These are phyloP conservation scores for Lepetodrilus schrolli DNA, from an alignment of 2,888 invertebrate genomes.

Conservation along the genomic window DNA sequence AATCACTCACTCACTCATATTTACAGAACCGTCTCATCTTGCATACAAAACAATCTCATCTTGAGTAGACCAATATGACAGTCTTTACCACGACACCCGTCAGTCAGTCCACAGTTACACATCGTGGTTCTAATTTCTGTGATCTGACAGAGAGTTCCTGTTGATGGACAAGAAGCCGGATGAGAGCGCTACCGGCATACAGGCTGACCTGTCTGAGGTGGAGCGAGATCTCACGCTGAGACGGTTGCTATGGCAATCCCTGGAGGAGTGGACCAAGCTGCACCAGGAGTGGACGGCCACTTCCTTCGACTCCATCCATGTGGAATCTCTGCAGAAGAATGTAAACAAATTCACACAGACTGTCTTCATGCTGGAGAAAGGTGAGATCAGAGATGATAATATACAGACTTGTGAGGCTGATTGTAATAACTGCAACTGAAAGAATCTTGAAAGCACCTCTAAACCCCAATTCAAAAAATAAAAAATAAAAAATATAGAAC, in stretches of 20 bases:
- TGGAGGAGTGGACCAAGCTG: constrained; percentile 72
- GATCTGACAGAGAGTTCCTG: constrained; percentile 46
- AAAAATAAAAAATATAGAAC: no score
- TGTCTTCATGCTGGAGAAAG: constrained; percentile 76
- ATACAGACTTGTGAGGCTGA: background rate
- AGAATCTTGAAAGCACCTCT: background rate
- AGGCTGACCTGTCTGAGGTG: constrained; percentile 72
- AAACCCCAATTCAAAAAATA: background rate
- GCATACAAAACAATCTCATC: no score
- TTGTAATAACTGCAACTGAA: background rate
- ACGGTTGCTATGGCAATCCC: constrained; percentile 73
- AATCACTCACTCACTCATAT: no score
- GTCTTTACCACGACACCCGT: no score
- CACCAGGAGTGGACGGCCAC: constrained; percentile 72
- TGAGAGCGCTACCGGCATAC: constrained; percentile 69
- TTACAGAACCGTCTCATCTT: no score
- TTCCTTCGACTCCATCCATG: constrained; percentile 71
- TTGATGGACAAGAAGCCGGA: constrained; percentile 61
- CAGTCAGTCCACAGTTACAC: no score
- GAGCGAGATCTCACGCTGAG: constrained; percentile 74
- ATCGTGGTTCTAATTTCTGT: no score
- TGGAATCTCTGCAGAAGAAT: constrained; percentile 74
- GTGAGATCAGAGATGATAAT: constrained; percentile 43
- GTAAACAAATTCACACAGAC: constrained; percentile 75
- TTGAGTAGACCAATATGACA: no score